Evolutionary conservation across 2,113 vertebrate genomes (phyloP).

Genomic region (Orycteropus afer): DNA sequence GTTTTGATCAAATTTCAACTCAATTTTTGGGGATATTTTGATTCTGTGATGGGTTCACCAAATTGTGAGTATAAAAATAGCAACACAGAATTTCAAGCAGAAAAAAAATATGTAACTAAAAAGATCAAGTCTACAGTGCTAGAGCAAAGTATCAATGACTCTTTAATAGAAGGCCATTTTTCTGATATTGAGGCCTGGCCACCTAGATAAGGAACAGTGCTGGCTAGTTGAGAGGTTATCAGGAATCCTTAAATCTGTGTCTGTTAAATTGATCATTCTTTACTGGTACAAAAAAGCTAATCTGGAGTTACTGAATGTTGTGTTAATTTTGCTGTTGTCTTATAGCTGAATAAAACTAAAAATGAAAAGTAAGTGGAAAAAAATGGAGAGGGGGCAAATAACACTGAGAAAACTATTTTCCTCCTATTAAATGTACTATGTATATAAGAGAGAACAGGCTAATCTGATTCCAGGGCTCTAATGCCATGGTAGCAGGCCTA

Average conservation of each 20-base stretch:
- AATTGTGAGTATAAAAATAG: too few species aligned
- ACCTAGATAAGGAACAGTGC: neutral
- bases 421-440: neutral
- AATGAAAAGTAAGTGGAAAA: neutral
- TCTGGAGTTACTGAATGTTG: neutral
- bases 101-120: too few species aligned
- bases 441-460: conserved; percentile 10
- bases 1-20: neutral
- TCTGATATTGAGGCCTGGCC: too few species aligned
- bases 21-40: too few species aligned
- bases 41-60: too few species aligned
- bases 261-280: neutral
- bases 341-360: too few species aligned
- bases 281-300: neutral
- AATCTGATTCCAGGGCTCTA: neutral
- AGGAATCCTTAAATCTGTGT: neutral
- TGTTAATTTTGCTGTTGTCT: too few species aligned
- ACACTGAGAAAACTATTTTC: neutral
- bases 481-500: neutral
- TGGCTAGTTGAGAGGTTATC: neutral
- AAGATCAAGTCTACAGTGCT: too few species aligned
- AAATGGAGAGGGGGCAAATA: neutral
- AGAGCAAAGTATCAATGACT: too few species aligned
- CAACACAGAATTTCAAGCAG: too few species aligned
- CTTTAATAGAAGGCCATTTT: too few species aligned